Base-by-base conservation (phyloP, 2,888 invertebrate species). In the Cryptophagus acutangulus region DNA sequence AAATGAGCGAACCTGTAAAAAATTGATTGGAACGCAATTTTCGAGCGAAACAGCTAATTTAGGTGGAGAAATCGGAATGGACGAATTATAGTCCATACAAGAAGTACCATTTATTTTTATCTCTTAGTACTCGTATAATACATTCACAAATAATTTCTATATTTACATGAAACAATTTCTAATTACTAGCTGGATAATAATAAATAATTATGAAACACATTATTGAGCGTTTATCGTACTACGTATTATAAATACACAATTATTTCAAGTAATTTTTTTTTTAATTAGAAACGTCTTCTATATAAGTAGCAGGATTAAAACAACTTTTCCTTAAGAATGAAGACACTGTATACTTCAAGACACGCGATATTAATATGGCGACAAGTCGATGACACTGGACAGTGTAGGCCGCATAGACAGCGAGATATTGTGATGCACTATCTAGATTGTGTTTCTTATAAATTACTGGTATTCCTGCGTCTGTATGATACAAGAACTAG, bases 301-400 rank as follows among this genome's bases (percentile, higher is more conserved):
- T 51, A 51, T 51, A 51, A 48, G 51, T 61, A 60, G 54, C 52
- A 52, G 55, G 54, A 61, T 61, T 61, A 59, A 57, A 61, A 58
- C 59, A 51, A 53, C 61, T 60, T 61, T 61, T 62, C 59, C 51
- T 49, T 50, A 60, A 61, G 60, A 60, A 61, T 62, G 61, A 61
- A 62, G 61, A 60, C 60, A 60, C 61, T 58, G 56, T 58, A 59
- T 57, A 58, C 54, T 45, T 54, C 49, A 51, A 55, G 59, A 61
- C 62, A 63, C 61, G 63, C 62, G 61, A 64, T 66, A 67, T 66
- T 66, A 67, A 66, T 66, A 66, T 63, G 60, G 64, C 62, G 65
- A 66, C 65, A 62, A 64, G 68, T 66, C 67, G 66, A 64, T 67
- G 67, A 66, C 66, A 66, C 65, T 62, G 63, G 49, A 52, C 58